Percentiles rank a stretch among this genome's conserved stretches.
These are phyloP conservation scores for Ficedula albicollis DNA, from an alignment of 2,797 vertebrate genomes.

Conservation along the genomic window DNA sequence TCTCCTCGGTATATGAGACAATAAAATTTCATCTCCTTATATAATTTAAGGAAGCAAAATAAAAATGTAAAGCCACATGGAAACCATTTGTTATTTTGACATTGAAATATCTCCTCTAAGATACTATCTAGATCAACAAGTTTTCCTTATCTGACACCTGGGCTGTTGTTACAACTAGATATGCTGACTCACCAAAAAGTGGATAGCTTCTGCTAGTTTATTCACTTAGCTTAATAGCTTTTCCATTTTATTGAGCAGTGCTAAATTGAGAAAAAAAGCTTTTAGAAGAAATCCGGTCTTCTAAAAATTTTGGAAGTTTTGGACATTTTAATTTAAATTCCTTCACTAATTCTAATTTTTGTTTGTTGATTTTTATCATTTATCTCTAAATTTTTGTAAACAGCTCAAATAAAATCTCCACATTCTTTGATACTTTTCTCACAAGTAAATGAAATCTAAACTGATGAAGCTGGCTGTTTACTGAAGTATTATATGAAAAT, in stretches of 20 bases:
- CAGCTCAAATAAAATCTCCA: background rate
- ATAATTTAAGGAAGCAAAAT: background rate
- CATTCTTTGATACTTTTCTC: background rate
- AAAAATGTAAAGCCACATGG: background rate
- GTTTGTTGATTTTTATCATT: background rate
- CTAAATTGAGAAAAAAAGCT: background rate
- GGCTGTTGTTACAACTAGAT: background rate
- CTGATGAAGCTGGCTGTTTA: background rate
- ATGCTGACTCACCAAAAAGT: background rate
- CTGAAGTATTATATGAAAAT: background rate
- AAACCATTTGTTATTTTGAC: background rate
- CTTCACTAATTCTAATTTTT: background rate
- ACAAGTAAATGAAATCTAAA: background rate
- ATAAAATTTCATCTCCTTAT: background rate
- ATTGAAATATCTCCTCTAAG: background rate
- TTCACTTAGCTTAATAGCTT: background rate
- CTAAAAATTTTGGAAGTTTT: background rate
- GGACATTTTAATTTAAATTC: background rate
- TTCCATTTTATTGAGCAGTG: background rate
- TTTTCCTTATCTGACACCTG: background rate
- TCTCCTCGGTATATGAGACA: background rate
- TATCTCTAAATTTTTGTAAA: background rate
- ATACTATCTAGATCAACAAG: background rate
- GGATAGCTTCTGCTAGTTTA: background rate
- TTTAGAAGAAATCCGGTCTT: background rate